phyloP scores from a whole-genome alignment of 2,888 invertebrate genomes.

The Drosophila quinaria region DNA sequence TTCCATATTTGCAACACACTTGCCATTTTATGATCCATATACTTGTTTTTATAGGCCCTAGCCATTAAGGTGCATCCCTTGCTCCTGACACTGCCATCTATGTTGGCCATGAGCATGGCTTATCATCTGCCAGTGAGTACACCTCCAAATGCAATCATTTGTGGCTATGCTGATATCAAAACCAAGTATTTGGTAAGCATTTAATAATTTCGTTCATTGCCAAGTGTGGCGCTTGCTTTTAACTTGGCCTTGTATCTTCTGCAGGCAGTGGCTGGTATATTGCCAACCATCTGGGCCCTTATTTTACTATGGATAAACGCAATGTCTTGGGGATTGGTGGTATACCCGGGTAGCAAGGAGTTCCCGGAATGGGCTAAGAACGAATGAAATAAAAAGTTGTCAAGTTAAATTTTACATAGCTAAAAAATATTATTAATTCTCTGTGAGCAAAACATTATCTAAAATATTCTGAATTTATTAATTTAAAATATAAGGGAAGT shows the following conservation, averaged over 20 bases:
- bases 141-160: constrained; percentile 96
- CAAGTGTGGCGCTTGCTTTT: not conserved
- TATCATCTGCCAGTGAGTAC: constrained; percentile 97
- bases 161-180: constrained; percentile 91
- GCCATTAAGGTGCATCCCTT: constrained; percentile 92
- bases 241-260: not conserved
- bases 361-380: constrained; percentile 6
- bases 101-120: constrained; percentile 94
- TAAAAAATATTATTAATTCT: not conserved
- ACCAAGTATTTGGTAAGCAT: constrained; percentile 90
- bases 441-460: no score
- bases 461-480: not conserved
- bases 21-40: not conserved
- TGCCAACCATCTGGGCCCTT: constrained; percentile 16
- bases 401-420: not conserved
- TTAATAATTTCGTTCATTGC: not conserved
- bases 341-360: not conserved
- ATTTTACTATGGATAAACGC: constrained; percentile 9
- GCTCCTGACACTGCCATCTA: constrained; percentile 94
- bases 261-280: constrained; percentile 15
- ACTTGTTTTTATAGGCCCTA: constrained; percentile 87
- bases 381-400: not conserved
- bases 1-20: not conserved
- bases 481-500: not conserved
- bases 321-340: constrained; percentile 12